These are phyloP conservation scores for Tachyglossus aculeatus DNA, from an alignment of 2,797 vertebrate genomes.

Conservation along the genomic window DNA sequence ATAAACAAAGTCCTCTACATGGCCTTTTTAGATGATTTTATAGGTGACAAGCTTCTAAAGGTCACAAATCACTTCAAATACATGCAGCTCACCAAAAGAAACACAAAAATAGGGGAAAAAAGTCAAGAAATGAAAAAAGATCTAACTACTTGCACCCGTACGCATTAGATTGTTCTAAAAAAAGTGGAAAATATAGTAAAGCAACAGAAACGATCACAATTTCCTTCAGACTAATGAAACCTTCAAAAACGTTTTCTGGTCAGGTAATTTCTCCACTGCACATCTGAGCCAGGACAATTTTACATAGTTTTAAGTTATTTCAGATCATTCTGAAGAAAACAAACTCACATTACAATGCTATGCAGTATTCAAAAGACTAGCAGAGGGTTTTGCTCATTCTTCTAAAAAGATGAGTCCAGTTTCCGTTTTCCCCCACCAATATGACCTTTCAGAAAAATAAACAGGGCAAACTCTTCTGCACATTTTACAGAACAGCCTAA, in stretches of 20 bases:
- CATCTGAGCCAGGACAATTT: slow-evolving; percentile 28
- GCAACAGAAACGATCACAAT: too few relatives aligned
- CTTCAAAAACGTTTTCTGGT: slow-evolving; percentile 16
- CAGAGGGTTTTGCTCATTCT: not conserved
- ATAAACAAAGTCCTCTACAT: not conserved
- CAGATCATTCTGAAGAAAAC: not conserved
- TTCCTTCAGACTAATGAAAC: slow-evolving; percentile 5
- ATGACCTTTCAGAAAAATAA: not conserved
- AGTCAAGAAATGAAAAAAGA: too few relatives aligned
- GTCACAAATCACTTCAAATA: too few relatives aligned
- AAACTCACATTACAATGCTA: slow-evolving; percentile 23
- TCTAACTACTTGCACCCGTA: too few relatives aligned
- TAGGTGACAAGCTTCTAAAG: too few relatives aligned
- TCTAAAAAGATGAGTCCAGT: slow-evolving; percentile 8
- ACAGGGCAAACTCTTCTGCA: not conserved
- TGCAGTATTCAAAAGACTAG: slow-evolving; percentile 22
- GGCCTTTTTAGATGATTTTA: not conserved
- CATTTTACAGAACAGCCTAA: not conserved
- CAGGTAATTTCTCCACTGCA: slow-evolving; percentile 24
- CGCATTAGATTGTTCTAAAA: too few relatives aligned
- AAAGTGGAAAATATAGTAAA: not conserved
- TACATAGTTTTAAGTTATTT: not conserved
- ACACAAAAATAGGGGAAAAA: too few relatives aligned
- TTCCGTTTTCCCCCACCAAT: not conserved
- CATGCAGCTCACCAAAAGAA: too few relatives aligned